phyloP scores from a whole-genome alignment of 1,140 invertebrate species.

The Reticulitermes speratus region DNA sequence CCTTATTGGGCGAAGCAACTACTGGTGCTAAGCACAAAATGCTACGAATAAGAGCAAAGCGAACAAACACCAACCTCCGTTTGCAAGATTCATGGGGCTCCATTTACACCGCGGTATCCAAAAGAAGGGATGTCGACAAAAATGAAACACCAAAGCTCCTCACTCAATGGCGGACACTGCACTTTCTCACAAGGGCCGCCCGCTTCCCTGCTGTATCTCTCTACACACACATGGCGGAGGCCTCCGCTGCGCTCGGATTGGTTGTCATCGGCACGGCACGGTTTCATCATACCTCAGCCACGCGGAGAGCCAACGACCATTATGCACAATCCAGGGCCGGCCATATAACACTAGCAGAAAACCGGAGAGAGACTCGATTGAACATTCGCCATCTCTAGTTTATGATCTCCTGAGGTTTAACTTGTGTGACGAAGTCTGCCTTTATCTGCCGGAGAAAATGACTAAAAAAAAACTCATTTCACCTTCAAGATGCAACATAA shows the following conservation, averaged over 20 bases:
- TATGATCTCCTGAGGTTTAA: not conserved
- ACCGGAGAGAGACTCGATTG: conserved; percentile 24
- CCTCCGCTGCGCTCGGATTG: conserved; percentile 26
- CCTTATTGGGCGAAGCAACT: not conserved
- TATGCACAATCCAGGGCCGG: conserved; percentile 29
- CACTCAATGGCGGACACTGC: conserved; percentile 7
- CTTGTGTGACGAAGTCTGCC: not conserved
- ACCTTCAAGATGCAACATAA: conserved; percentile 28
- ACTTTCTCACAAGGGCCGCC: conserved; percentile 21
- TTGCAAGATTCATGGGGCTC: conserved; percentile 24
- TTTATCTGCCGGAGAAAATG: conserved; percentile 9
- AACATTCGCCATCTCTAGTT: conserved; percentile 19
- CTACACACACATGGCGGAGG: conserved; percentile 21
- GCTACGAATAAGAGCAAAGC: conserved; percentile 26
- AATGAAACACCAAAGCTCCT: conserved; percentile 10
- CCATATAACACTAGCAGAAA: conserved; percentile 8
- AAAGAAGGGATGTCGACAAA: not conserved
- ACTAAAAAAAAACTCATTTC: conserved; percentile 29
- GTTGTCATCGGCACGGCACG: conserved; percentile 25
- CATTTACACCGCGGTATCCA: conserved; percentile 29
- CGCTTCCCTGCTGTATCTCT: conserved; percentile 24
- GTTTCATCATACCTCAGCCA: conserved; percentile 24
- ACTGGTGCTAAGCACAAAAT: conserved; percentile 16
- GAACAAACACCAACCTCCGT: conserved; percentile 30
- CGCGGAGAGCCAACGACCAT: conserved; percentile 30